Base-by-base conservation (phyloP, 2,888 invertebrate genomes). In the Athetis lepigone region DNA sequence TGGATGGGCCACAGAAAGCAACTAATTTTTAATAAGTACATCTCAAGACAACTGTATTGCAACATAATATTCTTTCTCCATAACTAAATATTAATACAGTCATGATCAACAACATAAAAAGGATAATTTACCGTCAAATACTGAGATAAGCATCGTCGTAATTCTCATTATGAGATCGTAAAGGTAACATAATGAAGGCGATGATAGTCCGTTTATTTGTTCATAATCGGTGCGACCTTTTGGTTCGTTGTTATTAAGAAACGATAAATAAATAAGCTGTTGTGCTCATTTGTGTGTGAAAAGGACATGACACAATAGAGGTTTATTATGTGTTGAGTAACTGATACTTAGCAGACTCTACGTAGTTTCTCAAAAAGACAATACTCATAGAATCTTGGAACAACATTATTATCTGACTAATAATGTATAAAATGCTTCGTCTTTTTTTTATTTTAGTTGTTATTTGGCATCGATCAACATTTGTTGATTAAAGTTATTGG, bases 151-250 rank as follows among this genome's bases (percentile, higher is more conserved):
- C 70, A 55, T 51, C 62, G 63, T 52, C 80, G 75, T 88, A 80
- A 82, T 75, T 69, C 56, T 58, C 66, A 80, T 87, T 83, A 88
- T 86, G 81, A 85, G 77, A 58, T 82, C 83, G 66, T 88, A 85
- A 88, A 85, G 77, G 80, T 81, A n/a, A 11, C 25, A 54, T 79
- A 65, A 76, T 83, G 73, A 80, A 74, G 63, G 55, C 61, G 49
- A 51, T 62, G 43, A 70, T 54, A 54, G 52, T 37, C 11, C 43
- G 52, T 70, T 75, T 75, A 66, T 75, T 72, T 68, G 60, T 57
- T 80, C 77, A 55, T 69, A 73, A 58, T 76, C 18, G 50, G 16
- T 9, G 16, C 4, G 37, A 39, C 61, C 75, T 52, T 60, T 75
- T 18, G 25, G 52, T 23, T 42, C 29, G n/a, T 39, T n/a, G 3